phyloP scores from a whole-genome alignment of 2,113 vertebrate genomes.

The Nestor notabilis region DNA sequence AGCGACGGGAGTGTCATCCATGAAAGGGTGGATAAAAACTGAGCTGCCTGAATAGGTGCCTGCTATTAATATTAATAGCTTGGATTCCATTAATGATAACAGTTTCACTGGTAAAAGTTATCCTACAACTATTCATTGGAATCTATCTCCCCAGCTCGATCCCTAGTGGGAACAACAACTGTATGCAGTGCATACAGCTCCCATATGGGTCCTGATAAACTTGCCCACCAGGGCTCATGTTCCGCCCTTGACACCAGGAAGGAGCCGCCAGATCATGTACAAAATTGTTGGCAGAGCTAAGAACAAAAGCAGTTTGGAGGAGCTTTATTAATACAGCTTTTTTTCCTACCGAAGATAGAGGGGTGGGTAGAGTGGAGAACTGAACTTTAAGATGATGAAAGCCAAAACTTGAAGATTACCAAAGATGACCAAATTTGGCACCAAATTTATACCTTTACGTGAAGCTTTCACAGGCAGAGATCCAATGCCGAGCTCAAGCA shows the following conservation, averaged over 20 bases:
- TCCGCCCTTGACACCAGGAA: background rate
- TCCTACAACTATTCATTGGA: background rate
- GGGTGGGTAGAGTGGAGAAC: background rate
- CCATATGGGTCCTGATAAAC: background rate
- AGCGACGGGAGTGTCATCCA: background rate
- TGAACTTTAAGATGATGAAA: background rate
- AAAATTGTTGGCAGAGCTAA: background rate
- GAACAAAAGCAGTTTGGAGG: background rate
- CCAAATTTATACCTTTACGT: background rate
- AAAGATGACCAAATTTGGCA: background rate
- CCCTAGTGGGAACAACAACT: background rate
- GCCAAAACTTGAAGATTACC: no score
- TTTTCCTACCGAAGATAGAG: background rate
- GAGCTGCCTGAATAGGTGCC: background rate
- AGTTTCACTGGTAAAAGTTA: background rate
- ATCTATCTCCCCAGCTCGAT: background rate
- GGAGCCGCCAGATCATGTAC: background rate
- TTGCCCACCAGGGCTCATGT: background rate
- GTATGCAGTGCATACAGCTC: background rate
- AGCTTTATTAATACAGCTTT: background rate
- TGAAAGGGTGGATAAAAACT: accelerated
- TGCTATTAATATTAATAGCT: background rate
- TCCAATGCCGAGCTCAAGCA: background rate
- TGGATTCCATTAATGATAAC: background rate
- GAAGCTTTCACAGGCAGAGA: background rate